Conservation (phyloP, 2,113 vertebrate species). For the Athene cunicularia region DNA sequence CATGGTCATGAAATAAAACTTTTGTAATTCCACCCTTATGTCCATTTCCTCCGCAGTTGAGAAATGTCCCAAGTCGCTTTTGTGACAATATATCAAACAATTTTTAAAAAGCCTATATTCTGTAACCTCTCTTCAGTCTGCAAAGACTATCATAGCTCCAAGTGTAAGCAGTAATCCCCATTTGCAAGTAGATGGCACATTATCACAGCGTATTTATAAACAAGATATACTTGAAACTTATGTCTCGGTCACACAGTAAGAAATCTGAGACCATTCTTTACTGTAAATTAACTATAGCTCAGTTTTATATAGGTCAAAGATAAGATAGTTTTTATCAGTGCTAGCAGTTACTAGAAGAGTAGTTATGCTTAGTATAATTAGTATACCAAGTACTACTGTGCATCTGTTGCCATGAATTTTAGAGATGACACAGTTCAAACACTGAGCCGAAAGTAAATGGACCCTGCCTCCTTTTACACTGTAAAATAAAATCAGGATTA, state of each 20-base stretch:
- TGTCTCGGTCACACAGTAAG: not conserved
- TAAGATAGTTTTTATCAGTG: not conserved
- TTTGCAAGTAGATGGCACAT: slow-evolving; percentile 57
- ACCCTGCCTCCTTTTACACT: not conserved
- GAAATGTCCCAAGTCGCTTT: not conserved
- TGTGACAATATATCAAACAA: not conserved
- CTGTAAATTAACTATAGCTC: not conserved
- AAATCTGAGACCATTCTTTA: not conserved
- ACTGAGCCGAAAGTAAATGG: not conserved
- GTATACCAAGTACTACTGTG: not conserved
- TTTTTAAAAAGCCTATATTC: not conserved
- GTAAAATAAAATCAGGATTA: not conserved
- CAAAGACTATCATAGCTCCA: not conserved
- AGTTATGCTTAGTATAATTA: not conserved
- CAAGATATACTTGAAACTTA: not conserved
- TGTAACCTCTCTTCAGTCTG: not conserved
- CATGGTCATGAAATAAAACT: not conserved
- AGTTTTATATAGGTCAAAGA: not conserved
- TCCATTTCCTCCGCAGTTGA: not conserved
- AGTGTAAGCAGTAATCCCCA: slow-evolving; percentile 2
- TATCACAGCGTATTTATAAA: slow-evolving; percentile 33
- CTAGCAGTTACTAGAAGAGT: not conserved
- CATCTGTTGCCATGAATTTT: not conserved
- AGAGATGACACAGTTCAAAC: not conserved
- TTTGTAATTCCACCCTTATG: not conserved